These are phyloP conservation scores for Coreoperca whiteheadi DNA, from an alignment of 2,113 vertebrate species.

Conservation along the genomic window DNA sequence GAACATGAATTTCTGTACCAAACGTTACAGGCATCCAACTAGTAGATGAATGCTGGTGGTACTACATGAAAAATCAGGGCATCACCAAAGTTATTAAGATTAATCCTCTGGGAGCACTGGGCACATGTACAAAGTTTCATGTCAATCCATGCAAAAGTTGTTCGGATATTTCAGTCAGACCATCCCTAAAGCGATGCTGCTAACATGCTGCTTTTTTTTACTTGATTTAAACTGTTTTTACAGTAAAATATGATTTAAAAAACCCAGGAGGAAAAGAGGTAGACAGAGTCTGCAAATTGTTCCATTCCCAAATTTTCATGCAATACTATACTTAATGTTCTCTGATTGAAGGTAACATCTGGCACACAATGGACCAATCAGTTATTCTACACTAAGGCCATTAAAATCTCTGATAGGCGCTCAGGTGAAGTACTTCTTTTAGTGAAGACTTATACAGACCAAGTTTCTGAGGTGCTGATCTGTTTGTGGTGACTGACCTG, in stretches of 20 bases:
- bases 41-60: no score
- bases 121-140: not conserved
- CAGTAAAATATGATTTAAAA: not conserved
- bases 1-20: not conserved
- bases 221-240: not conserved
- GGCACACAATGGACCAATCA: not conserved
- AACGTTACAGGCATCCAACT: not conserved
- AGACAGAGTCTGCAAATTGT: not conserved
- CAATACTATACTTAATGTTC: constrained; percentile 10
- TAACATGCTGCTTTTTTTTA: not conserved
- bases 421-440: constrained; percentile 6
- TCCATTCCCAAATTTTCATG: not conserved
- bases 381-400: not conserved
- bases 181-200: not conserved
- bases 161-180: not conserved
- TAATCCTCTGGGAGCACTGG: not conserved
- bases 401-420: not conserved
- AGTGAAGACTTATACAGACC: constrained; percentile 3
- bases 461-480: constrained; percentile 7
- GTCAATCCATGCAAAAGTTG: no score
- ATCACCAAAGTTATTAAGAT: not conserved
- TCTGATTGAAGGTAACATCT: not conserved
- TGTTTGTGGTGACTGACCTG: constrained; percentile 21
- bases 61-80: not conserved
- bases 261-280: not conserved